Conservation (phyloP, 2,113 vertebrate genomes). For the Pelecanoides urinatrix region DNA sequence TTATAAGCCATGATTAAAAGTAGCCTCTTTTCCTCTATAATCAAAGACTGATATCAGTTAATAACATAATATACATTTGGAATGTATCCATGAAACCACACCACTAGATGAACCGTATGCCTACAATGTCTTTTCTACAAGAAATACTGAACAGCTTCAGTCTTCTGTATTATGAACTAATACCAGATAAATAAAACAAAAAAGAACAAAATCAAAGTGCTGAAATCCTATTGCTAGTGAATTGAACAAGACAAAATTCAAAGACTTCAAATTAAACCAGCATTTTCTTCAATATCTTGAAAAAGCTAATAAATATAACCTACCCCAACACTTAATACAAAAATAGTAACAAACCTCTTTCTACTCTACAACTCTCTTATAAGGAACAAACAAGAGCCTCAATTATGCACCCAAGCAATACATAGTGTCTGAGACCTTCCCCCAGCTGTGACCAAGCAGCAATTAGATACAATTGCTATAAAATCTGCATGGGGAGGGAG, state of each 20-base stretch:
- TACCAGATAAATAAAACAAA: not conserved
- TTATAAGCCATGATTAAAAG: not conserved
- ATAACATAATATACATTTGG: not conserved
- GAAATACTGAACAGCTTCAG: not conserved
- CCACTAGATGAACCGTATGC: not conserved
- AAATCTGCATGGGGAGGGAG: rapidly evolving
- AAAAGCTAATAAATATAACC: not conserved
- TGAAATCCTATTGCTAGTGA: not conserved
- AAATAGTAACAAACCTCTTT: not conserved
- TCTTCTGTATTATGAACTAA: not conserved
- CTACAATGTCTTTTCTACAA: not conserved
- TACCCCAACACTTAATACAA: rapidly evolving
- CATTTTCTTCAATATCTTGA: rapidly evolving
- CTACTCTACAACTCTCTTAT: rapidly evolving
- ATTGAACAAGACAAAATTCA: not conserved
- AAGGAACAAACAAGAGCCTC: not conserved
- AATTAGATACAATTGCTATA: not conserved
- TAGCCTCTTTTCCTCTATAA: not conserved
- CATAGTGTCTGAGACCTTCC: not conserved
- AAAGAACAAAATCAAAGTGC: not conserved
- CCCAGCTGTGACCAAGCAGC: not conserved
- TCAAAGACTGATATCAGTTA: not conserved
- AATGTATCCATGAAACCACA: not conserved
- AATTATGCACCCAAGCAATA: not conserved
- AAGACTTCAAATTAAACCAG: not conserved